A percentile compares a stretch with the other conserved stretches of the same genome.
phyloP scores from a whole-genome alignment of 2,113 vertebrate species.

The Hippocampus mohnikei region DNA sequence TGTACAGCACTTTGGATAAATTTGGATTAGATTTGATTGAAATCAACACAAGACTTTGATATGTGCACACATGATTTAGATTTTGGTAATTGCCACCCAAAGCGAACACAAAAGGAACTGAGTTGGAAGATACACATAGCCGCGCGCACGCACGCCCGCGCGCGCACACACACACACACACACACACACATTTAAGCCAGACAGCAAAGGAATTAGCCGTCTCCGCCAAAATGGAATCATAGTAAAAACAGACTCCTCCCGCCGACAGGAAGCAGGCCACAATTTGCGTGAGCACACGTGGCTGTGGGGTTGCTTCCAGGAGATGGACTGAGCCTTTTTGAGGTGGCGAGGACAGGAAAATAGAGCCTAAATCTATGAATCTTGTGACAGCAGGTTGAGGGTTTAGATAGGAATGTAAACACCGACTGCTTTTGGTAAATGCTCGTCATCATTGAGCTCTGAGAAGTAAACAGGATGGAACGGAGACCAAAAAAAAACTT shows the following conservation, averaged over 20 bases:
- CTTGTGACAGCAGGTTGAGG: not conserved
- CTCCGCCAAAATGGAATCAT: conserved; percentile 54
- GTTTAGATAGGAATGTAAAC: conserved; percentile 23
- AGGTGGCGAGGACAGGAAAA: conserved; percentile 16
- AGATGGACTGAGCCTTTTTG: conserved; percentile 40
- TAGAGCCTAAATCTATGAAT: conserved; percentile 17
- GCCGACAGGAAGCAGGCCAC: conserved; percentile 58
- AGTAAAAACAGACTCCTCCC: conserved; percentile 55
- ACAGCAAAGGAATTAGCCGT: conserved; percentile 48
- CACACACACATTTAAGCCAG: conserved; percentile 32
- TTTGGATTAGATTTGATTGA: not conserved
- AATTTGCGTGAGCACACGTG: conserved; percentile 44
- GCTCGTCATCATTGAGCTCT: not conserved
- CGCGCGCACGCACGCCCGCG: conserved; percentile 1
- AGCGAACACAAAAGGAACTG: conserved; percentile 9
- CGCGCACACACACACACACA: conserved; percentile 16
- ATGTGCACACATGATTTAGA: conserved; percentile 6
- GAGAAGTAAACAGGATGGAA: not conserved
- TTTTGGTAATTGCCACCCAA: conserved; percentile 6
- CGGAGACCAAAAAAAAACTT: not conserved
- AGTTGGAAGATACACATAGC: conserved; percentile 5
- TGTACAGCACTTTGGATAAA: too few relatives aligned
- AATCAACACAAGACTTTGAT: conserved; percentile 3
- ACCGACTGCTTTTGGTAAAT: conserved; percentile 6
- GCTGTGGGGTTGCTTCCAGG: conserved; percentile 32